Evolutionary conservation across 2,888 invertebrate genomes (phyloP).

Genomic region (Thyatira batis): DNA sequence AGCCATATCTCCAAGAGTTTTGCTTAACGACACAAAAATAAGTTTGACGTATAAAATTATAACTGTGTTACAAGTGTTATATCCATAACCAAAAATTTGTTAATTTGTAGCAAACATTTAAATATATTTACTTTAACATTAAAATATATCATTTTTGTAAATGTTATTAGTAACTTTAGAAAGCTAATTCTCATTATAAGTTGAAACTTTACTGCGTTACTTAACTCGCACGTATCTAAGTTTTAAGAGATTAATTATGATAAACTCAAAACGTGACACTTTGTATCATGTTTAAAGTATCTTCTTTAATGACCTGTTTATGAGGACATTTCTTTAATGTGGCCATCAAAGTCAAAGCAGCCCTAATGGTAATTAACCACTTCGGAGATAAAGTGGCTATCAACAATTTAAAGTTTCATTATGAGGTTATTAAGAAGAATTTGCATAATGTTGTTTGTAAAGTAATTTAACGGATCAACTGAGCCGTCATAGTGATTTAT

Average conservation of each 20-base stretch:
- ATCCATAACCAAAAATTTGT: no score
- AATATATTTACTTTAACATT: no score
- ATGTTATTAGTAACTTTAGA: no score
- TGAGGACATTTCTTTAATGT: conserved; percentile 18
- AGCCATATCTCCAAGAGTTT: no score
- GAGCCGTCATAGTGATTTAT: not conserved
- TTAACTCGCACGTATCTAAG: no score
- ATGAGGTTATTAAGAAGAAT: not conserved
- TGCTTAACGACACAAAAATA: no score
- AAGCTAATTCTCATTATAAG: no score
- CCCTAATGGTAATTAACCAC: not conserved
- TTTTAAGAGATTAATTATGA: conserved; percentile 17
- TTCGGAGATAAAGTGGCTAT: conserved; percentile 1
- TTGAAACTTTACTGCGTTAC: no score
- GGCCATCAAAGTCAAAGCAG: not conserved
- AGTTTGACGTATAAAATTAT: no score
- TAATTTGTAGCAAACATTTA: no score
- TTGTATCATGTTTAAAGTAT: conserved; percentile 28
- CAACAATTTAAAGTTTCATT: conserved; percentile 1
- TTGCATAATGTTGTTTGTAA: not conserved
- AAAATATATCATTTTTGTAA: no score
- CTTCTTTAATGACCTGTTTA: conserved; percentile 30
- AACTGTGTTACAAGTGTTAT: no score
- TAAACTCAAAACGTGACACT: conserved; percentile 29
- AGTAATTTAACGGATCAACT: not conserved